phyloP scores from a whole-genome alignment of 2,888 invertebrate genomes.

The Pandemis cinnamomeana region DNA sequence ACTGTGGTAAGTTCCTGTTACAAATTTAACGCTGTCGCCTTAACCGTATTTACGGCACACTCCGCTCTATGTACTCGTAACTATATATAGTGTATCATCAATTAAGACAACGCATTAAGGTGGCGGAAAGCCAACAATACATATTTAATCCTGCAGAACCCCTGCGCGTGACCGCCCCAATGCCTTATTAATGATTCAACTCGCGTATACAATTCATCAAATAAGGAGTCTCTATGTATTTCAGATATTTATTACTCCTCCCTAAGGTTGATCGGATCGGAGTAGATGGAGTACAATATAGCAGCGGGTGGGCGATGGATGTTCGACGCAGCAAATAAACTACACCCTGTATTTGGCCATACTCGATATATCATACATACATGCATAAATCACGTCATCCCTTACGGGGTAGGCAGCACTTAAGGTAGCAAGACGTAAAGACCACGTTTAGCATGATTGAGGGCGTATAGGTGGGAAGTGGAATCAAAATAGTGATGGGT shows the following conservation, averaged over 20 bases:
- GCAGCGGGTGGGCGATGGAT: slow-evolving; percentile 9
- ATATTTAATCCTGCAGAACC: slow-evolving; percentile 25
- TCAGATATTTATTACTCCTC: slow-evolving; percentile 30
- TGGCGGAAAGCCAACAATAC: slow-evolving; percentile 25
- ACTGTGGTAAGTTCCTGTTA: neutral
- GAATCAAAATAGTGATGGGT: too few relatives aligned
- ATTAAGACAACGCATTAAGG: slow-evolving; percentile 34
- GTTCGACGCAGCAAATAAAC: slow-evolving; percentile 2
- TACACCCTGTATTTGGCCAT: slow-evolving; percentile 4
- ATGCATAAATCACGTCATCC: too few relatives aligned
- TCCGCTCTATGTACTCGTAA: neutral
- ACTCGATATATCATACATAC: too few relatives aligned
- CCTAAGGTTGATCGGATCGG: slow-evolving; percentile 10
- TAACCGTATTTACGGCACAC: slow-evolving; percentile 1
- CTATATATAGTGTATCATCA: slow-evolving; percentile 5
- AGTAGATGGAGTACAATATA: slow-evolving; percentile 1
- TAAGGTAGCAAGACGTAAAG: too few relatives aligned
- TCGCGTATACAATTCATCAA: slow-evolving; percentile 35
- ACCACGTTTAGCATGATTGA: too few relatives aligned
- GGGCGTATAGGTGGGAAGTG: too few relatives aligned
- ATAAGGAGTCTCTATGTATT: slow-evolving; percentile 30
- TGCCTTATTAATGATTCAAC: slow-evolving; percentile 36
- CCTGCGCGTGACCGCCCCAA: slow-evolving; percentile 21
- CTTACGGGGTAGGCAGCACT: too few relatives aligned
- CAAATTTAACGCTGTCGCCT: neutral